Evolutionary conservation across 1,140 invertebrate species (phyloP), one percentile per base, ranked within the genome.

Genomic region (Drosophila willistoni): DNA sequence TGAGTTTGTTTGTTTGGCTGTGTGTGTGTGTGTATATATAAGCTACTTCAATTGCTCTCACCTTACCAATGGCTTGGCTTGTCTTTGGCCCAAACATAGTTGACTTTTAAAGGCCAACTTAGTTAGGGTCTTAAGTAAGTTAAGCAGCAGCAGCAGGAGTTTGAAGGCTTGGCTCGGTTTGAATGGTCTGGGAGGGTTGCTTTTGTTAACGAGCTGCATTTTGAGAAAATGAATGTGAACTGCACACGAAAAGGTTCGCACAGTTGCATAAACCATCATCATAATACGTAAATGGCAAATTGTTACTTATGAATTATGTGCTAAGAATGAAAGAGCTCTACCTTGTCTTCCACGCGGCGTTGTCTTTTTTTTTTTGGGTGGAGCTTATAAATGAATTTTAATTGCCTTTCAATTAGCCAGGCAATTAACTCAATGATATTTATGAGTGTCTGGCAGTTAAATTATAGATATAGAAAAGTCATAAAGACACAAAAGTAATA

Each of bases 21-120:
- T 64, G 36, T 47, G 54, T 10, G 51, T 57, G 14, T 47, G 39
- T 10, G 51, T 63, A 34, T 63, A 55, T 54, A 62, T 56, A 67
- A 47, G 68, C 74, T 86, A 76, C 82, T 85, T 79, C 68, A 85
- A 66, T 71, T 67, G 65, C 64, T 64, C 64, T 78, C 75, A 77
- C 64, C 71, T 79, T 67, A 68, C 44, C 60, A 42, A 7, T 61
- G 79, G 73, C 71, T 84, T 56, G 73, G 7, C 57, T 13, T 67
- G 71, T 67, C 71, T 67, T 56, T 51, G 73, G 17, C 73, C 69
- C 57, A 60, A 77, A 64, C 61, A 61, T 70, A 51, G 44, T 81
- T 86, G 79, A 87, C 82, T 86, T 83, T 83, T 87, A 86, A 87
- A 87, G 79, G 82, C 79, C 82, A 86, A 87, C 69, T 83, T 65